These are phyloP conservation scores for Cheilosia grossa DNA, from an alignment of 2,888 invertebrate genomes.

Conservation along the genomic window DNA sequence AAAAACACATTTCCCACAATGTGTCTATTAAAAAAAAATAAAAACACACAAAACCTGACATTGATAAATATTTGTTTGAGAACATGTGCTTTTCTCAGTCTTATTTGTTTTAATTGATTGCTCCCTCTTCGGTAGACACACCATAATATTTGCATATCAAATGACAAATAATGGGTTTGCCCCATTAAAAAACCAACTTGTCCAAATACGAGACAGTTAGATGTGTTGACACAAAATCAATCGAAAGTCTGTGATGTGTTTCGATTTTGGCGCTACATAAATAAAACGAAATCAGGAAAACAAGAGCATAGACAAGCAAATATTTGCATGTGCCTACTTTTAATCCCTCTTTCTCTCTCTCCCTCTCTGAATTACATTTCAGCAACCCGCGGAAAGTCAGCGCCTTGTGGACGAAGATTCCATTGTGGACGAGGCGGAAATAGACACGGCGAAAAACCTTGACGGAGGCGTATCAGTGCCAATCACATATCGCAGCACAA, in stretches of 20 bases:
- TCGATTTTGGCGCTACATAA: conserved; percentile 1
- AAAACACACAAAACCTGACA: background rate
- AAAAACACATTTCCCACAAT: conserved; percentile 1
- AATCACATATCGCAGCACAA: conserved; percentile 82
- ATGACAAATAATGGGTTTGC: no score
- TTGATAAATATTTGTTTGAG: conserved; percentile 11
- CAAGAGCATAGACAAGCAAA: background rate
- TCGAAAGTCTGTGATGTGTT: conserved; percentile 5
- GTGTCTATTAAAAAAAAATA: conserved; percentile 8
- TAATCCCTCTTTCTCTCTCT: no score
- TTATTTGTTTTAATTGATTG: conserved; percentile 2
- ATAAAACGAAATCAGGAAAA: background rate
- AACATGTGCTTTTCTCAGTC: background rate
- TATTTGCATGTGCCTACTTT: no score
- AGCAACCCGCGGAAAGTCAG: conserved; percentile 78
- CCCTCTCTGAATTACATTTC: background rate
- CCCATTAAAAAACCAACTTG: conserved; percentile 3
- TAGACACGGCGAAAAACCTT: conserved; percentile 82
- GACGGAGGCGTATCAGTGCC: conserved; percentile 81
- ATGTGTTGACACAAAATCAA: conserved; percentile 20
- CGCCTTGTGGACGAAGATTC: conserved; percentile 82
- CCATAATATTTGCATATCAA: conserved; percentile 17
- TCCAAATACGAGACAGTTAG: background rate
- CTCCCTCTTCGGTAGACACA: background rate
- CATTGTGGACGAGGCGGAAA: conserved; percentile 83